Evolutionary conservation across 2,888 invertebrate genomes (phyloP).

Genomic region (Netelia melanura): DNA sequence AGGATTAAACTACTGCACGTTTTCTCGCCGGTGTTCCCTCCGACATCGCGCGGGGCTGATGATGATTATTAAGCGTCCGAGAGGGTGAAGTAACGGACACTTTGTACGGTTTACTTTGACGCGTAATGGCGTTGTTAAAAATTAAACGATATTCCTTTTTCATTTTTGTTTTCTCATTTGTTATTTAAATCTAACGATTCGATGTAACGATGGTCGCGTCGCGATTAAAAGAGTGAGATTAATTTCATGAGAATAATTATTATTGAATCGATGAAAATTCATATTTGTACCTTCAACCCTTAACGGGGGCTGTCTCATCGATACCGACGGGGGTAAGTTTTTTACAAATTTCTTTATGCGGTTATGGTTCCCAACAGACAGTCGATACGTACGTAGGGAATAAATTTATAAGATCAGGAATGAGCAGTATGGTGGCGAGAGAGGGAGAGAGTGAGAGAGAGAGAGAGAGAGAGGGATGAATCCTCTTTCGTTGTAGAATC

Average conservation of each 20-base stretch:
- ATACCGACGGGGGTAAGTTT: not conserved
- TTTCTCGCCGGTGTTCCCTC: conserved; percentile 16
- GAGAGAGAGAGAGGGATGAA: conserved; percentile 34
- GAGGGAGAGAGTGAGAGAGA: conserved; percentile 26
- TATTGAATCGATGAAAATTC: not conserved
- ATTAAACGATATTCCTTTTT: not conserved
- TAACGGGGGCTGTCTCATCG: not conserved
- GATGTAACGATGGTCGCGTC: not conserved
- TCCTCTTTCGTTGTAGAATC: conserved; percentile 43
- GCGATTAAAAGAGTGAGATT: not conserved
- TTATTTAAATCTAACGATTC: not conserved
- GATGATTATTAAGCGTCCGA: conserved; percentile 30
- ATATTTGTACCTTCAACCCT: conserved; percentile 10
- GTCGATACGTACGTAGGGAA: conserved; percentile 43
- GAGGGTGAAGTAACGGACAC: conserved; percentile 25
- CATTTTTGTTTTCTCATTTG: not conserved
- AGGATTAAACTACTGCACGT: conserved; percentile 29
- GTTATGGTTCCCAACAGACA: conserved; percentile 32
- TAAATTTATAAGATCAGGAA: conserved; percentile 62
- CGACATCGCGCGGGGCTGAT: conserved; percentile 8
- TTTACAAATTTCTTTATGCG: conserved; percentile 22
- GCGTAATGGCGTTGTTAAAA: conserved; percentile 28
- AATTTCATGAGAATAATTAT: too few species aligned
- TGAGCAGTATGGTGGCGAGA: conserved; percentile 68
- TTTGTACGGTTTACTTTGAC: conserved; percentile 16